A percentile compares a stretch with the other conserved stretches of the same genome.
phyloP scores from a whole-genome alignment of 2,113 vertebrate genomes.

The Pseudorhombus dupliciocellatus region DNA sequence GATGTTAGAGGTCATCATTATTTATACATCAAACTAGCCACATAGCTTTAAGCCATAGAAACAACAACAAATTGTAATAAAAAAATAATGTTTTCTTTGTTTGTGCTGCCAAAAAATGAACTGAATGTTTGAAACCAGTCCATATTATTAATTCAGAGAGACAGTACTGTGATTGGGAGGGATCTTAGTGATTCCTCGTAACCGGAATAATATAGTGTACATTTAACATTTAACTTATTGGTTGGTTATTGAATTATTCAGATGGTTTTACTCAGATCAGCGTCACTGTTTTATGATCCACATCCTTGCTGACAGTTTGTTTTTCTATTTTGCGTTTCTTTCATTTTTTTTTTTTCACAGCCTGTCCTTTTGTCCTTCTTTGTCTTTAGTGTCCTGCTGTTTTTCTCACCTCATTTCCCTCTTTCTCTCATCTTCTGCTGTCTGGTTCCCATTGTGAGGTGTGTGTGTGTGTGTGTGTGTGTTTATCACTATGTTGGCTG shows the following conservation, averaged over 20 bases:
- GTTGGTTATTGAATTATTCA: background rate
- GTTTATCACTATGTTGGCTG: conserved; percentile 31
- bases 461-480: background rate
- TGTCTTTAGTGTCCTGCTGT: conserved; percentile 28
- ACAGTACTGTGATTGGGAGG: no score
- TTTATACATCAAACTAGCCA: no score
- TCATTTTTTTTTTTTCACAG: background rate
- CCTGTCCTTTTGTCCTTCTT: conserved; percentile 48
- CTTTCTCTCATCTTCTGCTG: conserved; percentile 42
- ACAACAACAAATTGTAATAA: no score
- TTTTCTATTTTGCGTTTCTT: conserved; percentile 8
- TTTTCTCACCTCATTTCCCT: conserved; percentile 50
- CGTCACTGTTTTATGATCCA: no score
- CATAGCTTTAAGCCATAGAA: no score
- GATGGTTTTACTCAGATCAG: no score
- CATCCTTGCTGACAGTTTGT: background rate
- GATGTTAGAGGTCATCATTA: no score
- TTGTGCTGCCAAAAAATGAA: no score
- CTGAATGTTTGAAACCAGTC: no score
- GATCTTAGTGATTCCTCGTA: background rate
- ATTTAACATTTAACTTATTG: background rate
- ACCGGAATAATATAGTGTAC: background rate
- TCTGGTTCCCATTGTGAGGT: conserved; percentile 74
- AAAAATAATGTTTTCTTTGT: no score
- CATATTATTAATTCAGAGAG: no score